These are phyloP conservation scores for Porites cylindrica DNA, from an alignment of 92 coral and sea anemone species.

Conservation along the genomic window DNA sequence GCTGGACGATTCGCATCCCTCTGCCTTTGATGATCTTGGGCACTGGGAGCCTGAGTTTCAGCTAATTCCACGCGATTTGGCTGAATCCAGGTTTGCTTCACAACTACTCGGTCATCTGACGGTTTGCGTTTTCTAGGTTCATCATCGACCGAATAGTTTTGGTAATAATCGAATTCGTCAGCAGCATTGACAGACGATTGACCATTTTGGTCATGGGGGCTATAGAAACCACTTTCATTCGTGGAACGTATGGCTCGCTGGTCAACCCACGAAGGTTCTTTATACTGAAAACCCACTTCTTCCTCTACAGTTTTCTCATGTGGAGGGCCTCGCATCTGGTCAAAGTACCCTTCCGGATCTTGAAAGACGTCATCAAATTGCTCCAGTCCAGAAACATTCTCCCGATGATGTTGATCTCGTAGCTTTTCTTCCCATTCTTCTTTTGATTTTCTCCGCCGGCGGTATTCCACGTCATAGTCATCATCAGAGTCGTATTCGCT, in stretches of 20 bases:
- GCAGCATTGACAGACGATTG: background rate
- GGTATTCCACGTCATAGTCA: conserved; percentile 19
- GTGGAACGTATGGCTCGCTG: conserved; percentile 3
- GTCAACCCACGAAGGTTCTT: conserved; percentile 9
- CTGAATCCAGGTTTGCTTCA: conserved; percentile 51
- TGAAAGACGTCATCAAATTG: conserved; percentile 46
- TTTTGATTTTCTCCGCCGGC: conserved; percentile 29
- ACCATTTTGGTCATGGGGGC: conserved; percentile 1
- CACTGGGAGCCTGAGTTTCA: conserved; percentile 18
- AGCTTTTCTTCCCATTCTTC: conserved; percentile 24
- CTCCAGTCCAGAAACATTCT: conserved; percentile 36
- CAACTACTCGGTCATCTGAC: conserved; percentile 39
- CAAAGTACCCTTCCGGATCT: conserved; percentile 48
- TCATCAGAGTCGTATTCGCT: conserved; percentile 53
- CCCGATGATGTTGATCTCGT: conserved; percentile 25
- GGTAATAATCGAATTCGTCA: background rate
- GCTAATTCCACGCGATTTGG: conserved; percentile 42
- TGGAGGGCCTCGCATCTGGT: conserved; percentile 37
- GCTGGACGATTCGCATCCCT: background rate
- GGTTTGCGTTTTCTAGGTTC: conserved; percentile 2
- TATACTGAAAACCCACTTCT: background rate
- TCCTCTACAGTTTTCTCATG: background rate
- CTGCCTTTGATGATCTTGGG: background rate
- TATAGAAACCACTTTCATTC: background rate
- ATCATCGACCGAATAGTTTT: conserved; percentile 7